Conservation (phyloP, 2,113 vertebrate species). For the Rhagologus leucostigma region DNA sequence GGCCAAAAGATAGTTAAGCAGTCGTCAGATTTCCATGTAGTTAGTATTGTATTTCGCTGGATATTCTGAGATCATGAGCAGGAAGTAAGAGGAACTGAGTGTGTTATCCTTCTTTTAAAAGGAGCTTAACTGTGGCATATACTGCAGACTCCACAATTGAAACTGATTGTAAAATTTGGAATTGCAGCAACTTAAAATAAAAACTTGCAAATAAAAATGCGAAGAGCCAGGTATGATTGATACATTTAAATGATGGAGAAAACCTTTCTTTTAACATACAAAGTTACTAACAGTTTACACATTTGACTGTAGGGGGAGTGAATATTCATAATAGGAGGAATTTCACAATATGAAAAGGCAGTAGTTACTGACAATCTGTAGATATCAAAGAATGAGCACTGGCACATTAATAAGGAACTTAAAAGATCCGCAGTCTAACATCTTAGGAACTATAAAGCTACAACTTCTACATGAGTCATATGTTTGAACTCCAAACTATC, state of each 20-base stretch:
- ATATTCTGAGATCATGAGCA: background rate
- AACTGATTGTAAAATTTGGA: slow-evolving; percentile 9
- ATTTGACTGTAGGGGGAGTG: slow-evolving; percentile 73
- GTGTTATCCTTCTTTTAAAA: background rate
- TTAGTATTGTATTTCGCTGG: background rate
- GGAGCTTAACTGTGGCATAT: background rate
- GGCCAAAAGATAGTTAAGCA: background rate
- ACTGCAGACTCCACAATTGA: background rate
- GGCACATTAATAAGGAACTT: slow-evolving; percentile 54
- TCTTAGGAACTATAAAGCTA: slow-evolving; percentile 66
- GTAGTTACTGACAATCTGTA: slow-evolving; percentile 54
- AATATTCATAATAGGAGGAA: slow-evolving; percentile 69
- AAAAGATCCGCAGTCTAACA: slow-evolving; percentile 58
- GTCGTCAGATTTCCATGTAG: background rate
- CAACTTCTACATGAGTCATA: slow-evolving; percentile 58
- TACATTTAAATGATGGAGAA: background rate
- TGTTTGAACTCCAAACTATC: slow-evolving; percentile 66
- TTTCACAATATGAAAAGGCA: slow-evolving; percentile 25
- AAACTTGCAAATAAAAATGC: background rate
- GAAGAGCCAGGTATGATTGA: background rate
- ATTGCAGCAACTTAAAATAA: background rate
- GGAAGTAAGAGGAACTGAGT: background rate
- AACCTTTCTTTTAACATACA: slow-evolving; percentile 19
- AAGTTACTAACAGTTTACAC: slow-evolving; percentile 63
- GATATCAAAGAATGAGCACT: slow-evolving; percentile 64